Base-by-base conservation (phyloP, 2,888 invertebrate species). In the Seira musarum region DNA sequence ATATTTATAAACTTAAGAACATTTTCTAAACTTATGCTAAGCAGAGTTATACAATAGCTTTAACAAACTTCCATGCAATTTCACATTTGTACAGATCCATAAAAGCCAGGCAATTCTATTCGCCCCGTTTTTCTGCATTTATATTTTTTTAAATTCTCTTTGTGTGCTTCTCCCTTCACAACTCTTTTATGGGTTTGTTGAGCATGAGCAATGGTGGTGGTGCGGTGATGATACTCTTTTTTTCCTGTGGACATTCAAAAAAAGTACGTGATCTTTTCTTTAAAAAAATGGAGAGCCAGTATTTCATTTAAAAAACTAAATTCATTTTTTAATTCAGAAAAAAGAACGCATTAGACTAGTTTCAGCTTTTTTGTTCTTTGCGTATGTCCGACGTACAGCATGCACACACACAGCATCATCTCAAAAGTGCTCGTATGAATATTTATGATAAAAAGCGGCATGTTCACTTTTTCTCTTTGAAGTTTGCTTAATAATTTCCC, bases 391-490 rank as follows among this genome's bases (percentile, higher is more conserved):
- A 73, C 79, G 68, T 72, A 60, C 66, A 68, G 73, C 68, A 40
- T 67, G 79, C 72, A 63, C 79, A 71, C 66, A 63, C 66, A 61
- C 67, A 17, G 63, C 65, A 69, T 40, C 40, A 65, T 65, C 65
- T 19, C n/a, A 70, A 71, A 77, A 66, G 65, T 78, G 61, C 78
- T 64, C 67, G 66, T 49, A 78, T 78, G 78, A 78, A 78, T 78
- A 78, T 78, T 78, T 78, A 78, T 78, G 60, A 78, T 25, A 17
- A 78, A 61, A 22, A 13, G 76, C 76, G 76, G 76, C 76, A 69
- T 68, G 30, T 64, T 69, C 61, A 17, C 60, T 77, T 70, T 69
- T 53, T 76, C 67, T 15, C 75, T 67, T 75, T 75, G 75, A 75
- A 63, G 68, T 75, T 40, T 40, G 40, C 40, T 40, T 40, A 40